Conservation (phyloP, 2,113 vertebrate species). For the Epinephelus fuscoguttatus region DNA sequence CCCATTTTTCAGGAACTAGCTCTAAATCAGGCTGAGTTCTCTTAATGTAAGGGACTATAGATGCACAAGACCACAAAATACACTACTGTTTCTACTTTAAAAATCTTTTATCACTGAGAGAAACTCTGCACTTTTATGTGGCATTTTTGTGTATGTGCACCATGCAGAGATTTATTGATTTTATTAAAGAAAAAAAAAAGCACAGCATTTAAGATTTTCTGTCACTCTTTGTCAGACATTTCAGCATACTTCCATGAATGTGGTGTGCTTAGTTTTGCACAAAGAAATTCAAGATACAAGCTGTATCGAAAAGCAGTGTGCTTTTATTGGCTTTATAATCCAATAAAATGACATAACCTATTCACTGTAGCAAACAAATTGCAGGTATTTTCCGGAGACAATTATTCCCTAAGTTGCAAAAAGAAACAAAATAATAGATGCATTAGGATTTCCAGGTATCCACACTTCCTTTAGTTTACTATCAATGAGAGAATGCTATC, state of each 20-base stretch:
- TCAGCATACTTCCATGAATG: no score
- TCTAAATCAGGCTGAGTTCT: background rate
- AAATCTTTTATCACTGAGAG: no score
- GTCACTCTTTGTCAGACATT: background rate
- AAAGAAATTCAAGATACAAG: background rate
- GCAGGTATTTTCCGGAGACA: background rate
- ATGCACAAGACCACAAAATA: background rate
- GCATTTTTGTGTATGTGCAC: background rate
- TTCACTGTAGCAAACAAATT: background rate
- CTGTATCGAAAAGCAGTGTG: background rate
- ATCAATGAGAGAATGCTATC: background rate
- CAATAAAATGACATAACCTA: background rate
- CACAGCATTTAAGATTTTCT: background rate
- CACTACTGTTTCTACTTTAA: no score
- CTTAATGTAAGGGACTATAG: no score
- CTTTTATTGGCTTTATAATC: background rate
- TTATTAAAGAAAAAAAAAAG: background rate
- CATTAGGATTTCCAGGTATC: background rate
- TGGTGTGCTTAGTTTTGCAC: background rate
- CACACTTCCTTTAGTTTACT: background rate
- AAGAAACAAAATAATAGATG: background rate
- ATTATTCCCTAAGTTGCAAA: background rate
- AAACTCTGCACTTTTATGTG: background rate
- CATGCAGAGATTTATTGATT: background rate
- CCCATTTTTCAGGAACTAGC: background rate